Conservation (phyloP, 2,113 vertebrate species). For the Phyllostomus discolor region DNA sequence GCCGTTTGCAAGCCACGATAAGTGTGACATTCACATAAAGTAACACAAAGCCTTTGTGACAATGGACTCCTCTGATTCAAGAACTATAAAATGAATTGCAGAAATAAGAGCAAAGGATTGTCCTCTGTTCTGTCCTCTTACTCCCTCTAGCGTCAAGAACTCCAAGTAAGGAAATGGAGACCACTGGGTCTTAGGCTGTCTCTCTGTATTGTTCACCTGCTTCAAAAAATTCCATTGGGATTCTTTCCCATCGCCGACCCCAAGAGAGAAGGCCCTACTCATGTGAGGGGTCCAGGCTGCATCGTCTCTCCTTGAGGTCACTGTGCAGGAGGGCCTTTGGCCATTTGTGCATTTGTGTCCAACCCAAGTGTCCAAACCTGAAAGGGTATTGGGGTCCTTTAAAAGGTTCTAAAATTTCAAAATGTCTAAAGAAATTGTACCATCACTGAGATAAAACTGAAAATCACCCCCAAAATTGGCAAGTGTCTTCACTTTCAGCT, state of each 20-base stretch:
- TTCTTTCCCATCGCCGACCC: background rate
- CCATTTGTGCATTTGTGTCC: background rate
- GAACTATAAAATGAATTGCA: background rate
- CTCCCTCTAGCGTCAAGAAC: slow-evolving; percentile 60
- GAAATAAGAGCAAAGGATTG: background rate
- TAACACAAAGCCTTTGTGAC: background rate
- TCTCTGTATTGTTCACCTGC: background rate
- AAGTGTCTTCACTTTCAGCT: background rate
- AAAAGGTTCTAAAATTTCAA: background rate
- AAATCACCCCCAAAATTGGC: background rate
- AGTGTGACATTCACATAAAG: background rate
- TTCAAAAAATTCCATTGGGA: background rate
- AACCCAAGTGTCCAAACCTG: background rate
- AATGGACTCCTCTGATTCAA: background rate
- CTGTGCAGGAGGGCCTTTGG: background rate
- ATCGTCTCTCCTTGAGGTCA: background rate
- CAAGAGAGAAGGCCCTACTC: background rate
- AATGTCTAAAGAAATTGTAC: background rate
- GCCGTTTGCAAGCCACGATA: background rate
- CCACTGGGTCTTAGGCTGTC: background rate
- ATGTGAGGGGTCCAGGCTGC: background rate
- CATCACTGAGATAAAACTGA: background rate
- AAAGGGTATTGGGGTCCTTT: background rate
- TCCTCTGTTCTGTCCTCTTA: background rate
- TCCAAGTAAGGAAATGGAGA: background rate